A percentile compares a stretch with the other conserved stretches of the same genome.
Evolutionary conservation across 2,797 vertebrate genomes (phyloP).

Genomic region (Onychomys torridus): DNA sequence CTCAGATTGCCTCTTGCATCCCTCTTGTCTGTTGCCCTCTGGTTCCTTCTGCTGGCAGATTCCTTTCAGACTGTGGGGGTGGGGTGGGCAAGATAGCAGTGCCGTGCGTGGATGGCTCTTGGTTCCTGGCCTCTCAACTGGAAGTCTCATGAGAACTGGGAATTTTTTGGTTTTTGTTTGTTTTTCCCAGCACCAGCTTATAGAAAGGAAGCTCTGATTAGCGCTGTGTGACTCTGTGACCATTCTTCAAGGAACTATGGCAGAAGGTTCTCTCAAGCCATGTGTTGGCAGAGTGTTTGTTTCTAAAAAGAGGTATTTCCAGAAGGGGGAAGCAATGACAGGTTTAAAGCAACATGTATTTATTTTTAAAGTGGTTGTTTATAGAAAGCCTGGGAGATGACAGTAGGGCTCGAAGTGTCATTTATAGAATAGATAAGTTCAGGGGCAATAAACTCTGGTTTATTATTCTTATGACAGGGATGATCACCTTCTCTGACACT

Average conservation of each 20-base stretch:
- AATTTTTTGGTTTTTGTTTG: not conserved
- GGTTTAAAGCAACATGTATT: conserved; percentile 26
- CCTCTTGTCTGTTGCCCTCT: not conserved
- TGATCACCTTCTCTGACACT: not conserved
- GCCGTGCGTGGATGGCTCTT: not conserved
- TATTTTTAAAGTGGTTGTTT: conserved; percentile 38
- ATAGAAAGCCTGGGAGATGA: not conserved
- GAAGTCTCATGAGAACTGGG: not conserved
- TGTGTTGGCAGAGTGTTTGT: not conserved
- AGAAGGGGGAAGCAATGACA: not conserved
- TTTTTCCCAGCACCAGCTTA: not conserved
- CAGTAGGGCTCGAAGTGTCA: not conserved
- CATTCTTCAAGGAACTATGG: not conserved
- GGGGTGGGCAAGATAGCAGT: not conserved
- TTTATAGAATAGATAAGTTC: not conserved
- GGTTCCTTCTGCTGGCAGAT: not conserved
- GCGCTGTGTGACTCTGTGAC: not conserved
- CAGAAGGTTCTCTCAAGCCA: not conserved
- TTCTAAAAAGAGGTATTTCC: conserved; percentile 6
- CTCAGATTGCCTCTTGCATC: not conserved
- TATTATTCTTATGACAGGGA: not conserved
- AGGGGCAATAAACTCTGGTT: not conserved
- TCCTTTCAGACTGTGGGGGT: not conserved
- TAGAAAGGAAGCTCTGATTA: not conserved
- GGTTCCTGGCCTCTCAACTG: not conserved